Evolutionary conservation across 1,140 invertebrate species (phyloP), one percentile per base, ranked within the genome.

Genomic region (Bombus pyrosoma): DNA sequence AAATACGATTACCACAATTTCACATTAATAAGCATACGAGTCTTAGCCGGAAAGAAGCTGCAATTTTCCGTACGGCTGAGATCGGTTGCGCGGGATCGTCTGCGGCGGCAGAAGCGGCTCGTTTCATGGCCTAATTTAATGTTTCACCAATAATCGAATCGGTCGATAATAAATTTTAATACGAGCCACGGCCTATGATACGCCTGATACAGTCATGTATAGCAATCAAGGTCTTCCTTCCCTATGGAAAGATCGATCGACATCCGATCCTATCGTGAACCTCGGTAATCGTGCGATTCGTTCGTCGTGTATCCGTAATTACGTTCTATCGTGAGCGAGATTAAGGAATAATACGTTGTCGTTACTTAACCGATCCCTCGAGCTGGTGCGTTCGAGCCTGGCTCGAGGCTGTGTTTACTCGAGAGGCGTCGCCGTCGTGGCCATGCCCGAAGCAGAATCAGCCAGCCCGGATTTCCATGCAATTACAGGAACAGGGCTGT

Each of bases 401-500:
- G 22, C 39, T 43, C 10, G 59, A 53, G 39, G 37, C 34, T 43
- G 41, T 57, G 22, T 66, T 64, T 37, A 18, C 57, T 34, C 57
- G 47, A 41, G n/a, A 41, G 32, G n/a, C 81, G 39, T 74, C n/a
- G 41, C 34, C 72, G 41, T 72, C 69, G 43, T 15, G 72, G 25
- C 76, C 81, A 25, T 18, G 64, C 10, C 32, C 18, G 28, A 32
- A 22, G 25, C 43, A 43, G 5, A 22, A 47, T 62, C 37, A 37
- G 32, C 28, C 34, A 18, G 10, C 8, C 59, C 57, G 34, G 74
- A 80, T 76, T 83, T 88, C 57, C 80, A 43, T 68, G 86, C 68
- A 86, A 90, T 90, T 86, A 83, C 53, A 12, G 77, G 75, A 57
- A 32, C 57, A 37, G 43, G 39, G 28, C 53, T 89, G 81, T 81